phyloP scores from a whole-genome alignment of 2,113 vertebrate genomes.

The Pungitius pungitius region DNA sequence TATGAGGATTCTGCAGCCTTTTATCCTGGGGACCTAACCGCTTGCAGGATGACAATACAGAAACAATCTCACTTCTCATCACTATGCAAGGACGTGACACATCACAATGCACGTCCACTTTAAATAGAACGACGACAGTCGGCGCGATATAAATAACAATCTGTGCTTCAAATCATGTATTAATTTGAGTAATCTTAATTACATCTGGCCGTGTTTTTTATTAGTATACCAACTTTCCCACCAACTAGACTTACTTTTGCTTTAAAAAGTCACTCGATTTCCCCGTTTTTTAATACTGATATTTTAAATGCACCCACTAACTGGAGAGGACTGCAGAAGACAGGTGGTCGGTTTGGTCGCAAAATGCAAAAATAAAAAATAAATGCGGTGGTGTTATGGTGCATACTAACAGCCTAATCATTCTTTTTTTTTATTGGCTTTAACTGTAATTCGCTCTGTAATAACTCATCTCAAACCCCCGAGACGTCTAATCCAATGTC shows the following conservation, averaged over 20 bases:
- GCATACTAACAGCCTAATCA: conserved; percentile 18
- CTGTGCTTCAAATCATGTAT: background rate
- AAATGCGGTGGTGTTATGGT: conserved; percentile 9
- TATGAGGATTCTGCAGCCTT: background rate
- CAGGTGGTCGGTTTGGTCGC: background rate
- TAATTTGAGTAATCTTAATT: background rate
- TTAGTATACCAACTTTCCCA: background rate
- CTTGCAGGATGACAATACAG: background rate
- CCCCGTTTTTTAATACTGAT: background rate
- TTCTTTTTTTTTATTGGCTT: conserved; percentile 7
- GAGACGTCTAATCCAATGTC: conserved; percentile 14
- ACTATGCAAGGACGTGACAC: background rate
- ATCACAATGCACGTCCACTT: background rate
- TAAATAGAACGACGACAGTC: too few species aligned
- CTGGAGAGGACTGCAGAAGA: background rate
- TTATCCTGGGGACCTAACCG: background rate
- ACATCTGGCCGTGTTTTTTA: background rate
- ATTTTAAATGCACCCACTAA: background rate
- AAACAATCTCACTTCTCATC: background rate
- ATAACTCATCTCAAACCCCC: conserved; percentile 16
- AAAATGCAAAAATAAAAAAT: background rate
- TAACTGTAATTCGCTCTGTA: conserved; percentile 8
- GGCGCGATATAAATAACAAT: too few species aligned
- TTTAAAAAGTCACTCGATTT: background rate
- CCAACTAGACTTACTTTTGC: background rate